Percentiles rank a stretch among this genome's conserved stretches.
These are phyloP conservation scores for Oryctolagus cuniculus DNA, from an alignment of 2,113 vertebrate genomes.

Conservation along the genomic window mOryCun1.1 NC_091432.1:230018001-230018500, in stretches of 20 bases:
- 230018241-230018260: neutral
- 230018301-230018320: neutral
- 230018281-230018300: slow-evolving; percentile 22
- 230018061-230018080: slow-evolving; percentile 5
- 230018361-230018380: neutral
- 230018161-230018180: slow-evolving; percentile 71
- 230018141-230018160: slow-evolving; percentile 65
- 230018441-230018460: neutral
- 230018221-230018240: slow-evolving; percentile 37
- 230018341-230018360: slow-evolving; percentile 18
- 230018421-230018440: slow-evolving; percentile 15
- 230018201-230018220: slow-evolving; percentile 58
- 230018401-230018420: slow-evolving; percentile 9
- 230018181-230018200: slow-evolving; percentile 76
- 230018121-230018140: slow-evolving; percentile 41
- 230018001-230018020: slow-evolving; percentile 79
- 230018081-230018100: neutral
- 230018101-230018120: neutral
- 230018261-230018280: neutral
- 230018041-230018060: slow-evolving; percentile 88
- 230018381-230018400: neutral
- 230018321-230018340: neutral
- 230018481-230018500: slow-evolving; percentile 58
- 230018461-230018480: slow-evolving; percentile 20
- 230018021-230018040: slow-evolving; percentile 79